A percentile compares a stretch with the other conserved stretches of the same genome.
These are phyloP conservation scores for Pseudomyrmex pallidus DNA, from an alignment of 1,140 invertebrate genomes.

Conservation along the genomic window DNA sequence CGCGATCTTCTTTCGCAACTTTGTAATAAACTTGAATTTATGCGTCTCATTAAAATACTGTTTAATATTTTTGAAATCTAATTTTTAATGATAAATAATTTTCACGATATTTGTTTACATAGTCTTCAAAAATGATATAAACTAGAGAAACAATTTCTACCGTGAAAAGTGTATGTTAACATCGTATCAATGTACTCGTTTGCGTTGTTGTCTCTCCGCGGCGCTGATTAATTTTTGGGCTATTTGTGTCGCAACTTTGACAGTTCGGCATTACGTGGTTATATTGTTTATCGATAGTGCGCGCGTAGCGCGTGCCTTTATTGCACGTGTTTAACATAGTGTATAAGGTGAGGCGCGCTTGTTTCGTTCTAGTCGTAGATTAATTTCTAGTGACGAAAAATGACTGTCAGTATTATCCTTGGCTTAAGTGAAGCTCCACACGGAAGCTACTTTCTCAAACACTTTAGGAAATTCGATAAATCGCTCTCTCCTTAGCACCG, in stretches of 20 bases:
- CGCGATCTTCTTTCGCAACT: neutral
- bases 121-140: neutral
- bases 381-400: slow-evolving; percentile 38
- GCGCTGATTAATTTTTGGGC: too few species aligned
- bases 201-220: too few species aligned
- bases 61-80: neutral
- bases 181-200: too few species aligned
- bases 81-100: slow-evolving; percentile 16
- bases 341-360: too few species aligned
- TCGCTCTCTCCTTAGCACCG: neutral
- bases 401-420: slow-evolving; percentile 26
- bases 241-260: too few species aligned
- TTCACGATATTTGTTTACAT: neutral
- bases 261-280: too few species aligned
- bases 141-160: too few species aligned
- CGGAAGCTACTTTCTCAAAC: slow-evolving; percentile 38
- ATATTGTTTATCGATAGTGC: too few species aligned
- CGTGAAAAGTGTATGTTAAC: too few species aligned
- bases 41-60: too few species aligned
- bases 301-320: too few species aligned
- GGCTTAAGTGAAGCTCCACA: slow-evolving; percentile 24
- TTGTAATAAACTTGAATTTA: slow-evolving; percentile 21
- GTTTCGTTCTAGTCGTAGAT: slow-evolving; percentile 2
- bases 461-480: slow-evolving; percentile 56
- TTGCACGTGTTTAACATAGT: too few species aligned